A percentile compares a stretch with the other conserved stretches of the same genome.
Evolutionary conservation across 2,888 invertebrate species (phyloP).

Genomic region (Endomychus coccineus): DNA sequence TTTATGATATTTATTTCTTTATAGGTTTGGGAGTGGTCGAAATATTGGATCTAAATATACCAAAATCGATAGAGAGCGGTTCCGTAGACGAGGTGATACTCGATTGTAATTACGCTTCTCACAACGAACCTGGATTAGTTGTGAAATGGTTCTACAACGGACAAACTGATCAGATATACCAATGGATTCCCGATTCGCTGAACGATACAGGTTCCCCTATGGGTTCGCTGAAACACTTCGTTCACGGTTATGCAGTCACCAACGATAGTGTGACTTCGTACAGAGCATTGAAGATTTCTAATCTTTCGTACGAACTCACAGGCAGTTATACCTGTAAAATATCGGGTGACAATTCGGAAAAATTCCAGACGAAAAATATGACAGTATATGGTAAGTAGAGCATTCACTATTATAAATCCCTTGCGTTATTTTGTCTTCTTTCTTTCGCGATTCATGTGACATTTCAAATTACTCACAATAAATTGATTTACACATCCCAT

Average conservation of each 20-base stretch:
- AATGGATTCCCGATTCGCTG: slow-evolving; percentile 43
- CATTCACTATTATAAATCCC: no score
- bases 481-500: no score
- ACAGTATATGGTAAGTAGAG: slow-evolving; percentile 53
- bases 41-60: slow-evolving; percentile 32
- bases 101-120: slow-evolving; percentile 46
- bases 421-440: no score
- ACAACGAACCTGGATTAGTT: slow-evolving; percentile 40
- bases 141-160: slow-evolving; percentile 47
- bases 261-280: slow-evolving; percentile 42
- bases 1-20: no score
- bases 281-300: slow-evolving; percentile 48
- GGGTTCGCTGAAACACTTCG: slow-evolving; percentile 37
- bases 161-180: slow-evolving; percentile 44
- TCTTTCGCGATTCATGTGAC: no score
- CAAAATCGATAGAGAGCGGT: slow-evolving; percentile 27
- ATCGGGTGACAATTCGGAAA: slow-evolving; percentile 45
- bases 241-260: slow-evolving; percentile 44
- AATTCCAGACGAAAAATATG: slow-evolving; percentile 42
- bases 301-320: slow-evolving; percentile 45
- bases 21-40: slow-evolving; percentile 30
- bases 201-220: slow-evolving; percentile 31
- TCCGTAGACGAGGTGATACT: slow-evolving; percentile 39
- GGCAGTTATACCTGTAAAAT: slow-evolving; percentile 52
- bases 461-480: no score